Evolutionary conservation across 2,113 vertebrate species (phyloP).

Genomic region (Tympanuchus pallidicinctus): DNA sequence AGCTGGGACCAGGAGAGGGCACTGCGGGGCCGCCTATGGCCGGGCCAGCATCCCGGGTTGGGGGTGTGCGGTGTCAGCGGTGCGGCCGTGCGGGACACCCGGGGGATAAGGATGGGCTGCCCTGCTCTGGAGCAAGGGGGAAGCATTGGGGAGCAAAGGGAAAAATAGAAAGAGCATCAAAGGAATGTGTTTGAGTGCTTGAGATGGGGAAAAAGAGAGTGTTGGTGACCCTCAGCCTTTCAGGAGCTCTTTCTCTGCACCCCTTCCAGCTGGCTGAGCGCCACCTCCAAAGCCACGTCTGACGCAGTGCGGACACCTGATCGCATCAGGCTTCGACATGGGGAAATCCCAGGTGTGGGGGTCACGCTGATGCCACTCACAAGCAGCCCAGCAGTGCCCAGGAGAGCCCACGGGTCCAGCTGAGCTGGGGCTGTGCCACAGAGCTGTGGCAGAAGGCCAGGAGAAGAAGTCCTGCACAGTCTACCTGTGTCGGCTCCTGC

Average conservation of each 20-base stretch:
- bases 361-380: background rate
- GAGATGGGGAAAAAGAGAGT: background rate
- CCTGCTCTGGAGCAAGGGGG: background rate
- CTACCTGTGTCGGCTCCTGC: background rate
- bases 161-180: background rate
- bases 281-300: background rate
- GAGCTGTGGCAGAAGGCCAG: background rate
- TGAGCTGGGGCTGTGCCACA: background rate
- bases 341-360: slow-evolving; percentile 21
- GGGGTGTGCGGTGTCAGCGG: background rate
- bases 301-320: background rate
- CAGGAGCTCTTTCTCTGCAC: background rate
- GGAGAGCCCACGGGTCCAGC: background rate
- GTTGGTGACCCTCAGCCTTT: background rate
- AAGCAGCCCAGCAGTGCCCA: background rate
- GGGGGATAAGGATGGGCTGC: background rate
- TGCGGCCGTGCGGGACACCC: background rate
- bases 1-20: slow-evolving; percentile 52
- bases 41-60: background rate
- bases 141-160: background rate
- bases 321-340: background rate
- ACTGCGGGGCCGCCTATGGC: slow-evolving; percentile 4
- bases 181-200: background rate
- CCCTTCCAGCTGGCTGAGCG: background rate
- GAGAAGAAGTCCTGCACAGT: no score